Percentiles rank a stretch among this genome's conserved stretches.
These are phyloP conservation scores for Cyphomyrmex costatus DNA, from an alignment of 1,140 invertebrate genomes.

Conservation along the genomic window DNA sequence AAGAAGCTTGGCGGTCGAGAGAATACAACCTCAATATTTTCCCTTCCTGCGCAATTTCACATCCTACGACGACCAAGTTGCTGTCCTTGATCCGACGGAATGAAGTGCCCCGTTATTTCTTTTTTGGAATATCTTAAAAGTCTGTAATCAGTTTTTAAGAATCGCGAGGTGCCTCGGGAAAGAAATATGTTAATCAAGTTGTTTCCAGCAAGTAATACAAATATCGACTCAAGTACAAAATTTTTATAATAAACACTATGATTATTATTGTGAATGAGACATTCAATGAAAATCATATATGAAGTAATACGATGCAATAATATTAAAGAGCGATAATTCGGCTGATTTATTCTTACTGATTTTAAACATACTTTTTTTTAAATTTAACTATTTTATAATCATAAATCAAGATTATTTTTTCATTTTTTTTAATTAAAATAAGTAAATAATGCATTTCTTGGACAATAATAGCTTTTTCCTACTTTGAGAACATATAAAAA, in stretches of 20 bases:
- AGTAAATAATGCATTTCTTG: background rate
- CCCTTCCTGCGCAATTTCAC: conserved; percentile 49
- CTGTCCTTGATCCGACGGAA: conserved; percentile 29
- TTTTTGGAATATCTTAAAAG: conserved; percentile 52
- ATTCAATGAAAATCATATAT: background rate
- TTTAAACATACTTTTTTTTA: background rate
- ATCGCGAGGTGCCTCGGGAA: background rate
- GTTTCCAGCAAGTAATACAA: conserved; percentile 3
- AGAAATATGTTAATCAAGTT: conserved; percentile 30
- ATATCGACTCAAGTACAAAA: background rate
- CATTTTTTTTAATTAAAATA: background rate
- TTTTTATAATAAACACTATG: background rate
- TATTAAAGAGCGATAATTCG: background rate
- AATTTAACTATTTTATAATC: background rate
- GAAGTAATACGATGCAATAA: background rate
- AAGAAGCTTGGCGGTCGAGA: conserved; percentile 41
- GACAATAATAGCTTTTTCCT: background rate
- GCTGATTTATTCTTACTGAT: background rate
- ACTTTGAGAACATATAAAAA: background rate
- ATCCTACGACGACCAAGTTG: conserved; percentile 13
- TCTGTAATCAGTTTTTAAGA: conserved; percentile 27
- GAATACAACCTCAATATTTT: conserved; percentile 48
- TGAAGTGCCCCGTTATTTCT: background rate
- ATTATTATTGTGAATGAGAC: conserved; percentile 1
- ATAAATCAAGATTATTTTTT: background rate